Conservation (phyloP, 2,113 vertebrate species). For the Oryzias celebensis region DNA sequence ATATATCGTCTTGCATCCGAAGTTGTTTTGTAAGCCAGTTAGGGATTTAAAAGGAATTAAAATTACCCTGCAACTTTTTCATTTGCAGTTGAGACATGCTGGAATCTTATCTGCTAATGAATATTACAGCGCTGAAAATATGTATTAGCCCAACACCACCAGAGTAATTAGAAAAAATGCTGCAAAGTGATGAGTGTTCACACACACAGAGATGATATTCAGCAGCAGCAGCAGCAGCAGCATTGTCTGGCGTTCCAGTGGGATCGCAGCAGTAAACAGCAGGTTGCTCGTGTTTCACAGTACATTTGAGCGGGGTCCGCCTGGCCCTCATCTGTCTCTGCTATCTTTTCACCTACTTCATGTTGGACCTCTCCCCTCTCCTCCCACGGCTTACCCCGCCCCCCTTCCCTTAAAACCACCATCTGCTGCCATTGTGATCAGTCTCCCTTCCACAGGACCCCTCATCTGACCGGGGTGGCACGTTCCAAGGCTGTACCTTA, state of each 20-base stretch:
- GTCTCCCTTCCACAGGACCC: conserved; percentile 83
- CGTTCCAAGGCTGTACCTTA: conserved; percentile 95
- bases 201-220: conserved; percentile 54
- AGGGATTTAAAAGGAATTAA: conserved; percentile 48
- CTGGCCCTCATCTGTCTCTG: conserved; percentile 51
- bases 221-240: conserved; percentile 45
- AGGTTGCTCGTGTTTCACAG: conserved; percentile 80
- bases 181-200: conserved; percentile 64
- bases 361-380: conserved; percentile 38
- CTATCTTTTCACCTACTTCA: conserved; percentile 41
- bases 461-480: conserved; percentile 80
- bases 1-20: conserved; percentile 28
- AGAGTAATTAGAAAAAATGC: conserved; percentile 66
- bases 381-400: conserved; percentile 25
- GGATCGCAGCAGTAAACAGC: conserved; percentile 38
- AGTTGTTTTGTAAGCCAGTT: conserved; percentile 45
- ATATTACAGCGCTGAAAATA: conserved; percentile 64
- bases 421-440: conserved; percentile 97
- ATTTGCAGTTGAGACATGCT: conserved; percentile 53
- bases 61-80: conserved; percentile 54
- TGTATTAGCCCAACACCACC: conserved; percentile 60
- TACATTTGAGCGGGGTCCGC: conserved; percentile 78
- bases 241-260: conserved; percentile 48
- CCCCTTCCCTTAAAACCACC: conserved; percentile 40
- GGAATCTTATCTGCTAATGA: conserved; percentile 70